Percentiles rank a stretch among this genome's conserved stretches.
These are phyloP conservation scores for Bedellia somnulentella DNA, from an alignment of 2,888 invertebrate genomes.

Conservation along the genomic window DNA sequence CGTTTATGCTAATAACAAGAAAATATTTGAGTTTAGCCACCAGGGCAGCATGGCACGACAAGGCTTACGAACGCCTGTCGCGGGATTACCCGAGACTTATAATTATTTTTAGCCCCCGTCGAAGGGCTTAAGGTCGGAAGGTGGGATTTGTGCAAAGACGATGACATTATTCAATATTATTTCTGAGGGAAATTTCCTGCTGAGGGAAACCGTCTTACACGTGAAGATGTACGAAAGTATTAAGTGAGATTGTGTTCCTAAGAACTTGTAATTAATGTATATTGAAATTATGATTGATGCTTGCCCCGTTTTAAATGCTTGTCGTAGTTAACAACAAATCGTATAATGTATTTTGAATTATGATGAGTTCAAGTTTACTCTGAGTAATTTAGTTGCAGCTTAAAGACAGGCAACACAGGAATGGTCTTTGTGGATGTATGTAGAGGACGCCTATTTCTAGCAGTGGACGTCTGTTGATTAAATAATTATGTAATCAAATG, in stretches of 20 bases:
- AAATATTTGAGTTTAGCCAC: too few species aligned
- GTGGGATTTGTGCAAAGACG: conserved; percentile 44
- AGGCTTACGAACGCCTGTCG: conserved; percentile 13
- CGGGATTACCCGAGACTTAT: conserved; percentile 27
- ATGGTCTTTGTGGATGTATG: too few species aligned
- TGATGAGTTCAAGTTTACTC: too few species aligned
- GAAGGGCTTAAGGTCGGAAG: conserved; percentile 44
- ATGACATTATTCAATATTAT: conserved; percentile 54
- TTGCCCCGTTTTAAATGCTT: too few species aligned
- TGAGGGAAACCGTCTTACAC: conserved; percentile 13
- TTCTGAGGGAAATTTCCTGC: conserved; percentile 15
- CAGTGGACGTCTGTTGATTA: too few species aligned
- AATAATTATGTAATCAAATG: background rate
- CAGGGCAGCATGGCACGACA: too few species aligned
- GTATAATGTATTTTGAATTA: too few species aligned
- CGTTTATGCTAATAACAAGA: too few species aligned
- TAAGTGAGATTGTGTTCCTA: conserved; percentile 25
- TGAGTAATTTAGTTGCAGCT: too few species aligned
- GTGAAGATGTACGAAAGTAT: conserved; percentile 26
- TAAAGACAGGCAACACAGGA: too few species aligned
- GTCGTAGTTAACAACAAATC: too few species aligned
- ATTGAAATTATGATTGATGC: conserved; percentile 2
- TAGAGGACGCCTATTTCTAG: too few species aligned
- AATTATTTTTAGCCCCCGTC: conserved; percentile 38
- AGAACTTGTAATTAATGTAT: conserved; percentile 3